phyloP scores from a whole-genome alignment of 2,888 invertebrate genomes.

The Caenorhabditis afra region DNA sequence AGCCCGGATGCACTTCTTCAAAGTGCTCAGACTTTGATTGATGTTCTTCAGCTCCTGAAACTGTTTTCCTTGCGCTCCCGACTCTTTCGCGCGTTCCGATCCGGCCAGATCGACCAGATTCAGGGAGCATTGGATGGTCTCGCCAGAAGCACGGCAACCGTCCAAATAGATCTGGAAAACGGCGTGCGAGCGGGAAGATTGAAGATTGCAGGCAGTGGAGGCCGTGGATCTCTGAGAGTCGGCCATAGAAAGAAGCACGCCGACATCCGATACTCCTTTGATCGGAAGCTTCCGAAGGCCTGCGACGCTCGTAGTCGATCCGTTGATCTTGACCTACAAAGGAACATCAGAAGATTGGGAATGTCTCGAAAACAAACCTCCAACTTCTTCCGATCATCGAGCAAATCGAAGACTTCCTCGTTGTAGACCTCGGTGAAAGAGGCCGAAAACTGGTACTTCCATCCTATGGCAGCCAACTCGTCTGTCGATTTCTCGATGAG shows the following conservation, averaged over 20 bases:
- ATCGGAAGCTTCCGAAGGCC: slow-evolving; percentile 25
- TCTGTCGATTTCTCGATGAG: slow-evolving; percentile 52
- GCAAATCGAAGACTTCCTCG: slow-evolving; percentile 88
- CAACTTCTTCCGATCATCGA: slow-evolving; percentile 81
- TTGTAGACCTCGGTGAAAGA: slow-evolving; percentile 91
- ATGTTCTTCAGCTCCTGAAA: slow-evolving; percentile 91
- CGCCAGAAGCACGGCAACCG: slow-evolving; percentile 37
- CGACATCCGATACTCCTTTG: slow-evolving; percentile 81
- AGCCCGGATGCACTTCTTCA: slow-evolving; percentile 61
- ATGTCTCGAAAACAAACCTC: slow-evolving; percentile 13
- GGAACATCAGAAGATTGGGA: neutral
- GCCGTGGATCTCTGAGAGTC: slow-evolving; percentile 89
- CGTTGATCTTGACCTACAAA: slow-evolving; percentile 24
- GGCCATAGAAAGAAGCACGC: slow-evolving; percentile 86
- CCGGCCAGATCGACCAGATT: slow-evolving; percentile 92
- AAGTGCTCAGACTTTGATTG: slow-evolving; percentile 83
- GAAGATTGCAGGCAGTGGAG: slow-evolving; percentile 87
- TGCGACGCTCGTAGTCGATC: slow-evolving; percentile 6
- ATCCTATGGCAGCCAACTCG: slow-evolving; percentile 55
- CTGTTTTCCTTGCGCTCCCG: slow-evolving; percentile 80
- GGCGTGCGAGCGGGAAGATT: slow-evolving; percentile 81
- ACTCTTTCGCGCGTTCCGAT: slow-evolving; percentile 86
- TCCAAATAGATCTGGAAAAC: slow-evolving; percentile 81
- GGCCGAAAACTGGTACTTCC: slow-evolving; percentile 85
- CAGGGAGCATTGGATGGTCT: slow-evolving; percentile 82